phyloP scores from a whole-genome alignment of 2,113 vertebrate species.

The Lipophrys pholis region DNA sequence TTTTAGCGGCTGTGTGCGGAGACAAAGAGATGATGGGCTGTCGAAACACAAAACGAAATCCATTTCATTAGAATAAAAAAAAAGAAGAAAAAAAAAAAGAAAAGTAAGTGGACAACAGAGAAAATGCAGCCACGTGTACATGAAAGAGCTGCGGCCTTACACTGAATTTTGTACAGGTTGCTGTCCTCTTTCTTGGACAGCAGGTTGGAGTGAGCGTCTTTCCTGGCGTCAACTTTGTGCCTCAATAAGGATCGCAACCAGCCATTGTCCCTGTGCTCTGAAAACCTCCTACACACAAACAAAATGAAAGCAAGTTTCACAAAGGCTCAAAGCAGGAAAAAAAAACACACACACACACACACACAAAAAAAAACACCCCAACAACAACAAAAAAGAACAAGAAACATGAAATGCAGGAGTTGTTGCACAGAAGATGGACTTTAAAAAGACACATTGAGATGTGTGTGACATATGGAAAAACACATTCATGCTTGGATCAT shows the following conservation, averaged over 20 bases:
- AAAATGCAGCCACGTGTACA: neutral
- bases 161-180: conserved; percentile 96
- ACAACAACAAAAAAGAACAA: conserved; percentile 14
- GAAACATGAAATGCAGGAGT: conserved; percentile 2
- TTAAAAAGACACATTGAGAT: conserved; percentile 43
- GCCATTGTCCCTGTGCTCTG: conserved; percentile 86
- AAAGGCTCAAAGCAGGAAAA: conserved; percentile 55
- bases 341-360: too few species aligned
- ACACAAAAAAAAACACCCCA: too few species aligned
- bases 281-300: conserved; percentile 84
- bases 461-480: conserved; percentile 49
- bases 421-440: conserved; percentile 8
- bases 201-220: conserved; percentile 96
- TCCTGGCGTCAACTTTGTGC: conserved; percentile 93
- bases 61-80: conserved; percentile 25
- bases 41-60: conserved; percentile 14
- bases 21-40: conserved; percentile 12
- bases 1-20: conserved; percentile 24
- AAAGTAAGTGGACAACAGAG: conserved; percentile 5
- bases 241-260: conserved; percentile 95
- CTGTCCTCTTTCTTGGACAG: conserved; percentile 96
- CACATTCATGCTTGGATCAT: conserved; percentile 56
- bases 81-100: neutral
- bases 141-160: conserved; percentile 72
- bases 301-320: conserved; percentile 60